Conservation (phyloP, 2,888 invertebrate genomes). For the Xestia sexstrigata region DNA sequence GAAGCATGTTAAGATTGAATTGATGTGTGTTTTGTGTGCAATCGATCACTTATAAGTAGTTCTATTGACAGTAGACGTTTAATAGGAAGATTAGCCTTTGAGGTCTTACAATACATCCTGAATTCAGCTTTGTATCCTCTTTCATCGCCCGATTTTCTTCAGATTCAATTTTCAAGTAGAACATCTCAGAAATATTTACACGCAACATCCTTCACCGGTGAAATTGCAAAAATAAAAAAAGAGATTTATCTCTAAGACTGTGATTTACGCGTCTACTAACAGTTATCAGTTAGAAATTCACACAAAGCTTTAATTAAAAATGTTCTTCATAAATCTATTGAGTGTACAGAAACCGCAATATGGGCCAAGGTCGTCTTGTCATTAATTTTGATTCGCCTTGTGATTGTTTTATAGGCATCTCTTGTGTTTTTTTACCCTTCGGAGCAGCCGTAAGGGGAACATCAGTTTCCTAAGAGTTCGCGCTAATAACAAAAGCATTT, state of each 20-base stretch:
- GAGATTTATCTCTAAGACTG: conserved; percentile 40
- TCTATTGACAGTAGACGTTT: neutral
- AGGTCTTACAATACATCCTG: neutral
- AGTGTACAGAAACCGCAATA: conserved; percentile 65
- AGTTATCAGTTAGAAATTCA: conserved; percentile 49
- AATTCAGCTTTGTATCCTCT: conserved; percentile 7
- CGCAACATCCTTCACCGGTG: conserved; percentile 17
- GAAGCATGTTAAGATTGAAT: conserved; percentile 52
- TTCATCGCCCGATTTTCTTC: neutral
- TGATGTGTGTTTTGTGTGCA: conserved; percentile 14
- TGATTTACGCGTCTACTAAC: conserved; percentile 48
- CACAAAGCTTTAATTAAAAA: conserved; percentile 61
- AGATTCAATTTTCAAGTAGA: conserved; percentile 5
- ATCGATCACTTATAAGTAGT: neutral
- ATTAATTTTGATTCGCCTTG: conserved; percentile 77
- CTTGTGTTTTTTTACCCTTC: conserved; percentile 62
- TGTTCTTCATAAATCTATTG: conserved; percentile 65
- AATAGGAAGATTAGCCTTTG: neutral
- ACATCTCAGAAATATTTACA: conserved; percentile 24
- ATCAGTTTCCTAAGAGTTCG: conserved; percentile 16
- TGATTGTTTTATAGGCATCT: conserved; percentile 71
- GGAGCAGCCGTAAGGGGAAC: conserved; percentile 40
- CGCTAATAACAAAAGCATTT: conserved; percentile 50
- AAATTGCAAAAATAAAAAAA: conserved; percentile 41
- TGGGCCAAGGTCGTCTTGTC: conserved; percentile 75